These are phyloP conservation scores for Nylanderia fulva DNA, from an alignment of 1,140 invertebrate genomes.

Conservation along the genomic window DNA sequence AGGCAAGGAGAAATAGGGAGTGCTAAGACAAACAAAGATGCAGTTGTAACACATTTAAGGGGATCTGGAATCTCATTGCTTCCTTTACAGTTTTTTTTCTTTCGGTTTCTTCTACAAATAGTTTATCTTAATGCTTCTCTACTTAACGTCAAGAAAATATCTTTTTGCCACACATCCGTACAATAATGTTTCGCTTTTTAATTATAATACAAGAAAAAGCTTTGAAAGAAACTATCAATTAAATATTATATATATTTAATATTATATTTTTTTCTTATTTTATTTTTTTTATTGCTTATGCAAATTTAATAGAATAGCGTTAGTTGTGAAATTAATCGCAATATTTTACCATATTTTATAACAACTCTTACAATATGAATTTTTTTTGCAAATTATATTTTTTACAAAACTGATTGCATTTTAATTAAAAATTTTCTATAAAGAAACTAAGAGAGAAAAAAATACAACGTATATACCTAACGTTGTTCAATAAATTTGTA, in stretches of 20 bases:
- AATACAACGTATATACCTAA: not conserved
- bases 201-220: not conserved
- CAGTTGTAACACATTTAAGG: conserved; percentile 66
- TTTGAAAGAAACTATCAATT: not conserved
- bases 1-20: conserved; percentile 45
- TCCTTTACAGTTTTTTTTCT: conserved; percentile 27
- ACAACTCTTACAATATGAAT: not conserved
- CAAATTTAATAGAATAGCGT: not conserved
- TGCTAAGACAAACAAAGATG: conserved; percentile 71
- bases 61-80: conserved; percentile 64
- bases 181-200: conserved; percentile 1
- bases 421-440: not conserved
- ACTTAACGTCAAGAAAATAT: conserved; percentile 61
- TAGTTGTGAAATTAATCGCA: not conserved
- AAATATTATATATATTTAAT: not conserved
- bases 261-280: not conserved
- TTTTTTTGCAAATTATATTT: conserved; percentile 1
- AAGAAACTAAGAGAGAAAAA: not conserved
- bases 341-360: not conserved
- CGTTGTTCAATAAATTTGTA: conserved; percentile 44
- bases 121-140: conserved; percentile 67
- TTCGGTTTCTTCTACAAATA: conserved; percentile 49
- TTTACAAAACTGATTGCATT: not conserved
- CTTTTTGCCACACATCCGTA: not conserved
- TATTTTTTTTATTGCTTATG: not conserved